Evolutionary conservation across 1,140 invertebrate species (phyloP), one percentile per base, ranked within the genome.

Genomic region (Chrysomallon squamiferum): DNA sequence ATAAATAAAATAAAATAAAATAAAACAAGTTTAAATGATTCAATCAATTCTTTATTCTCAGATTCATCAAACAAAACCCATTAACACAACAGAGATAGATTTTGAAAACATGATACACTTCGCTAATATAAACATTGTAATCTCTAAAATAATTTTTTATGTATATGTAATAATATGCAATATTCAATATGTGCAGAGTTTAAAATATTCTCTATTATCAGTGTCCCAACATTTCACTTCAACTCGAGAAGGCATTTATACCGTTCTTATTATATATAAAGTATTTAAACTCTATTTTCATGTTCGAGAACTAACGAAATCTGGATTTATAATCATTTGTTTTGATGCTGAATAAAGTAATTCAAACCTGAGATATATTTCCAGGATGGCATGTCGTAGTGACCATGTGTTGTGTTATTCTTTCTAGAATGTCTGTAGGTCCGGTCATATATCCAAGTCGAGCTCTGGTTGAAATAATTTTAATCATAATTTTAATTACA

Each of bases 301-400:
- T 11, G 11, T 43, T 43, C n/a, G 1, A 43, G n/a, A n/a, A n/a
- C n/a, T n/a, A n/a, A n/a, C n/a, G n/a, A n/a, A 27, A 27, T 50
- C 25, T 50, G 0, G n/a, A 9, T 1, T 50, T 0, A 20, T n/a
- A 50, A 1, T 11, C 11, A n/a, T 0, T n/a, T 50, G 47, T 22
- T 22, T 0, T n/a, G 1, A 22, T n/a, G 7, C 0, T n/a, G 41
- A 13, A n/a, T n/a, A 43, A 0, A n/a, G 11, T 22, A 50, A 2
- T 15, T 43, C 47, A 50, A 84, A 90, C 91, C 90, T 93, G 92
- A 1, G 91, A 90, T 20, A 93, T 78, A 6, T 91, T 89, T 52
- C 91, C 89, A 2, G 90, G 87, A 76, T 93, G 92, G 22, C 93
- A 82, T 66, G 90, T 87, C 54, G 91, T 90, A 52, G 89, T 90